A percentile compares a stretch with the other conserved stretches of the same genome.
These are phyloP conservation scores for Trichomycterus rosablanca DNA, from an alignment of 2,113 vertebrate species.

Conservation along the genomic window DNA sequence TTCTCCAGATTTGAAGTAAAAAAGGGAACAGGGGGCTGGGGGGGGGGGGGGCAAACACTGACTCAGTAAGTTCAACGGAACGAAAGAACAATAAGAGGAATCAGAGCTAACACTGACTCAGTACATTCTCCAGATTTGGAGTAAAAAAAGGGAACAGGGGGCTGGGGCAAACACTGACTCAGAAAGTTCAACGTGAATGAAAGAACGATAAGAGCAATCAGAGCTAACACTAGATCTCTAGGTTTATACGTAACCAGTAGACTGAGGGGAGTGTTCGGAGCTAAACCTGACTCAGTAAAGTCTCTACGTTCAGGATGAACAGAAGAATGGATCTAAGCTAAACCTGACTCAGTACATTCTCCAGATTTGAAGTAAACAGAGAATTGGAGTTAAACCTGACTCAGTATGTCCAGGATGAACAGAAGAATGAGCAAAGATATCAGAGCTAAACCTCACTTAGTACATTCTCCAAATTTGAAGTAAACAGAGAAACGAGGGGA, in stretches of 20 bases:
- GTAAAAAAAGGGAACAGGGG: not conserved
- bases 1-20: no score
- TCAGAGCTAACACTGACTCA: not conserved
- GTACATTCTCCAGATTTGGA: not conserved
- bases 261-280: conserved; percentile 34
- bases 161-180: no score
- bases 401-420: no score
- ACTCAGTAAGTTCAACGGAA: not conserved
- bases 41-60: conserved; percentile 53
- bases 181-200: no score
- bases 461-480: no score
- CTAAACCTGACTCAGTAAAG: conserved; percentile 49
- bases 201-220: no score
- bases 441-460: not conserved
- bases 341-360: no score
- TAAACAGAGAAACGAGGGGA: conserved; percentile 33
- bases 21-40: conserved; percentile 32
- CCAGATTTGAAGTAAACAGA: no score
- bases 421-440: not conserved
- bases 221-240: no score
- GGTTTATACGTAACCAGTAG: no score
- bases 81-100: not conserved
- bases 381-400: no score
- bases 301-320: no score
- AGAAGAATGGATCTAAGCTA: conserved; percentile 20